A percentile compares a stretch with the other conserved stretches of the same genome.
phyloP scores from a whole-genome alignment of 92 coral and sea anemone genomes.

The Epizoanthus rinbou region DNA sequence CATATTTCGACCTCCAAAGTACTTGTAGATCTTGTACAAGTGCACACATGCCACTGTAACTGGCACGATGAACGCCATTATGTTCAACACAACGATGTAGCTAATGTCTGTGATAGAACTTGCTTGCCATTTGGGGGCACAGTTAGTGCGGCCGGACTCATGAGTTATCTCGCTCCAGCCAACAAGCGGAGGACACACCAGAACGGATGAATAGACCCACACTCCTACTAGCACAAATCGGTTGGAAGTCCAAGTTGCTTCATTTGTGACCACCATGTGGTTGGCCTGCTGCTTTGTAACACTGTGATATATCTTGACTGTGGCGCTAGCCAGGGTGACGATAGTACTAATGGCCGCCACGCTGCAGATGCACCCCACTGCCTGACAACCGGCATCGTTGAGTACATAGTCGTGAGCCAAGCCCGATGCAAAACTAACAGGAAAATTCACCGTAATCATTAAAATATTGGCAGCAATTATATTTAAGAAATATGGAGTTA shows the following conservation, averaged over 20 bases:
- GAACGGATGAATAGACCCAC: slow-evolving; percentile 9
- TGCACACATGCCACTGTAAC: slow-evolving; percentile 1
- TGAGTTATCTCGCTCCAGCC: slow-evolving; percentile 18
- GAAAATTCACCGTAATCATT: not conserved
- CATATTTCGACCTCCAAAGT: not conserved
- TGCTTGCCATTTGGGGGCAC: slow-evolving; percentile 29
- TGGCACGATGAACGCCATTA: slow-evolving; percentile 5
- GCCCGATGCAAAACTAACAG: slow-evolving; percentile 14
- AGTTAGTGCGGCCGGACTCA: not conserved
- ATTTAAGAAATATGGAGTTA: not conserved
- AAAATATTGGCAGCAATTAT: not conserved
- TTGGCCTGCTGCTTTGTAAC: slow-evolving; percentile 10
- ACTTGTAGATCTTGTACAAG: slow-evolving; percentile 5
- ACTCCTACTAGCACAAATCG: not conserved
- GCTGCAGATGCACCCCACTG: not conserved
- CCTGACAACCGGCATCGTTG: not conserved
- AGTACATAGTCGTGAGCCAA: not conserved
- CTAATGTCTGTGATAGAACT: not conserved
- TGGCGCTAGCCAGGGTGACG: not conserved
- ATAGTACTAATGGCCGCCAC: slow-evolving; percentile 3
- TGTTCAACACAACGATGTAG: not conserved
- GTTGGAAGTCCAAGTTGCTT: not conserved
- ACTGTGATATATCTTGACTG: slow-evolving; percentile 13
- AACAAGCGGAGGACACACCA: slow-evolving; percentile 6
- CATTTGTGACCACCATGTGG: not conserved